Evolutionary conservation across 2,888 invertebrate species (phyloP), one percentile per base, ranked within the genome.

Genomic region (Thera britannica): DNA sequence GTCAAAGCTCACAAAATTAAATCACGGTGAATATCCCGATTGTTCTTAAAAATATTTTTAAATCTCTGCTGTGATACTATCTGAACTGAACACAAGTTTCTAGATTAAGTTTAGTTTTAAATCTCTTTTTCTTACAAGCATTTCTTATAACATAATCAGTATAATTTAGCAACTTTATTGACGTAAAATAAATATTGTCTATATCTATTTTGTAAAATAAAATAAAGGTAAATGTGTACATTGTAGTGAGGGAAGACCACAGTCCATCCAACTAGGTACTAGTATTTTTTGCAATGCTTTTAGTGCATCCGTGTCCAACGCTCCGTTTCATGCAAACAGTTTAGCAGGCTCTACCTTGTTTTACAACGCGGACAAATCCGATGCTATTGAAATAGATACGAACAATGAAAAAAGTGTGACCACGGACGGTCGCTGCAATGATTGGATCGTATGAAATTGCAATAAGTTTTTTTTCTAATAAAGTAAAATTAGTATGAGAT

Each of bases 301-400:
- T 87, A 88, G 81, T 81, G 83, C 81, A 58, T 55, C 56, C 62
- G 62, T 59, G 69, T 59, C 62, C 83, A 69, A 75, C 78, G 77
- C 76, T 77, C 41, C 77, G 82, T 75, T 83, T 82, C 79, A 81
- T 83, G 87, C 89, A 89, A 89, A 92, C 90, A 91, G 87, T 91
- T 92, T 90, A 90, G 87, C 84, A 74, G 77, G 81, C 79, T 83
- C 85, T 79, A 76, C 79, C 75, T 80, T 82, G 81, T 80, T 81
- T 80, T 80, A 77, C 77, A 77, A 72, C 67, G 66, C 67, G 70
- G 57, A 64, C 68, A 72, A 73, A 70, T 67, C 62, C 65, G 63
- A 62, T 58, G 58, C 64, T 58, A 70, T 60, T 64, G 58, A 70
- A 70, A 67, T 64, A 70, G 67, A 70, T 58, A 63, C 46, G 61